Percentiles rank a stretch among this genome's conserved stretches.
Evolutionary conservation across 2,797 vertebrate genomes (phyloP).

Genomic region (Trachops cirrhosus): DNA sequence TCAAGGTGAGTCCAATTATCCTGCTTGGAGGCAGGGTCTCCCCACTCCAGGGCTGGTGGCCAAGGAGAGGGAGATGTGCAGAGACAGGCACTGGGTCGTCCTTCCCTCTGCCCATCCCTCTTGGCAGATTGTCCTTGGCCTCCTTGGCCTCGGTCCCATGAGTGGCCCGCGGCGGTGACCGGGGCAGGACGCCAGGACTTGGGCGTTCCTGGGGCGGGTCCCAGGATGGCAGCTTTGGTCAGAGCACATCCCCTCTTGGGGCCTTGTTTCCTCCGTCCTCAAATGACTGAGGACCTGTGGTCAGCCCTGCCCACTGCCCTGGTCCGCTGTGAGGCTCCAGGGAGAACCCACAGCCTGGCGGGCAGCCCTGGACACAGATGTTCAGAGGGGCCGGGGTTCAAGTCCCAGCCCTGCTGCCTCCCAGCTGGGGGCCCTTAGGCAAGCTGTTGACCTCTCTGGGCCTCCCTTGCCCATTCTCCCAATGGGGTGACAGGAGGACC

Average conservation of each 20-base stretch:
- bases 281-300: accelerated
- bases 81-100: background rate
- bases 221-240: background rate
- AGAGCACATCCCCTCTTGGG: background rate
- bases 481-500: background rate
- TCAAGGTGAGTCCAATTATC: background rate
- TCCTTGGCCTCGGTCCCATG: background rate
- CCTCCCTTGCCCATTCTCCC: background rate
- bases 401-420: background rate
- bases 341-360: background rate
- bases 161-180: background rate
- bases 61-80: background rate
- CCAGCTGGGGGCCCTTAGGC: background rate
- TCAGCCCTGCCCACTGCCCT: background rate
- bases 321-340: background rate
- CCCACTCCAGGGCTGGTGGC: background rate
- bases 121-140: background rate
- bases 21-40: background rate
- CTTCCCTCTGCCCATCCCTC: background rate
- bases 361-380: background rate
- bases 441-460: background rate
- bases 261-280: background rate
- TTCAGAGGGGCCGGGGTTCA: background rate
- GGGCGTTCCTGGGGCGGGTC: background rate
- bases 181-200: background rate